Conservation (phyloP, 1,140 invertebrate species). For the Trachelipus rathkii region DNA sequence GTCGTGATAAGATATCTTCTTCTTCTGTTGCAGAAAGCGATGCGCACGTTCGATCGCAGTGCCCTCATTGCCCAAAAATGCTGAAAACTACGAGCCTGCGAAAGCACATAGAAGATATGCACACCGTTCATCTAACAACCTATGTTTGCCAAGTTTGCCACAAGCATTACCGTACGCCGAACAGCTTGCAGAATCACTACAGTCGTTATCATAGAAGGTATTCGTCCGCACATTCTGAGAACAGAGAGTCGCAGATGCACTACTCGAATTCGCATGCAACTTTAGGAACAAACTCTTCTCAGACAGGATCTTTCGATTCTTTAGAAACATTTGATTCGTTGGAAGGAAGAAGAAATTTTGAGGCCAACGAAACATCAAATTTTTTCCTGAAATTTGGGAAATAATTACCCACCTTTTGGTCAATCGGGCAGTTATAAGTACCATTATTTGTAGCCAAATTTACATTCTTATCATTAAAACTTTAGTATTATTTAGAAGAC, state of each 20-base stretch:
- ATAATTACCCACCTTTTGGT: not conserved
- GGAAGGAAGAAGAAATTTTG: too few relatives aligned
- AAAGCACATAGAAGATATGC: constrained; percentile 79
- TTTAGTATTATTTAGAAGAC: not conserved
- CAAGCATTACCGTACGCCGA: constrained; percentile 63
- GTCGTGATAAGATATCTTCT: constrained; percentile 33
- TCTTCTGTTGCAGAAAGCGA: constrained; percentile 42
- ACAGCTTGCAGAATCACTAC: constrained; percentile 55
- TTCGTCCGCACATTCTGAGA: not conserved
- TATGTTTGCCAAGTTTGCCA: constrained; percentile 83
- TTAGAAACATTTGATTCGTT: not conserved
- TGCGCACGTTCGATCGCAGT: constrained; percentile 35
- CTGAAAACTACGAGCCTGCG: constrained; percentile 61
- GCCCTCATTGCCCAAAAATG: constrained; percentile 72
- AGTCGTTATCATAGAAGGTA: constrained; percentile 58
- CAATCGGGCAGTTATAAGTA: too few relatives aligned
- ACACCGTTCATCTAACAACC: constrained; percentile 75
- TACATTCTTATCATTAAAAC: too few relatives aligned
- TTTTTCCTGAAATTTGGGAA: not conserved
- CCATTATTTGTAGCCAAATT: too few relatives aligned
- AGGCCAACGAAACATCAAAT: not conserved
- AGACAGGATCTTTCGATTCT: not conserved
- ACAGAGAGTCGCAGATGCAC: not conserved
- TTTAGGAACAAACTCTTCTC: not conserved
- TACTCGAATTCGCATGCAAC: not conserved